Percentiles rank a stretch among this genome's conserved stretches.
These are phyloP conservation scores for Propithecus coquereli DNA, from an alignment of 2,113 vertebrate genomes.

Conservation along the genomic window DNA sequence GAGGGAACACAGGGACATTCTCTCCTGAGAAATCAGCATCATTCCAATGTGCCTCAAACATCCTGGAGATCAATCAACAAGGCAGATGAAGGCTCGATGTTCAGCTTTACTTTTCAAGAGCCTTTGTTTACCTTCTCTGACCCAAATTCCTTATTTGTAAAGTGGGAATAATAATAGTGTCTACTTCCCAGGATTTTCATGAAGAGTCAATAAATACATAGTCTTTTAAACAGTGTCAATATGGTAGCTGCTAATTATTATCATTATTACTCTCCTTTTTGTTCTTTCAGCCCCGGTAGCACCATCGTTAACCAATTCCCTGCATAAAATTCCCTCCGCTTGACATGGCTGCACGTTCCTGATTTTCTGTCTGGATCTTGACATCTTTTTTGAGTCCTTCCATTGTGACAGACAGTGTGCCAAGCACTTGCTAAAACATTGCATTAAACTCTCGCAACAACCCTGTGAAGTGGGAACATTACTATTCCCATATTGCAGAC, in stretches of 20 bases:
- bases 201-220: not conserved
- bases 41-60: not conserved
- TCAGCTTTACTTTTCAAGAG: not conserved
- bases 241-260: not conserved
- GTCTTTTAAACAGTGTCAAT: not conserved
- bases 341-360: not conserved
- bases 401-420: no score
- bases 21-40: not conserved
- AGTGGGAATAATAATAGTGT: not conserved
- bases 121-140: not conserved
- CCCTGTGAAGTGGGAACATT: not conserved
- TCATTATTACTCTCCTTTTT: not conserved
- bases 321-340: not conserved
- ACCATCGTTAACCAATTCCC: not conserved
- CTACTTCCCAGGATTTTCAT: not conserved
- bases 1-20: not conserved
- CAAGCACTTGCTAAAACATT: not conserved
- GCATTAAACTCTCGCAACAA: not conserved
- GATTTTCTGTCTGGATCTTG: not conserved
- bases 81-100: fast-evolving
- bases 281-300: not conserved
- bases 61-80: no score
- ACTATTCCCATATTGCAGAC: not conserved
- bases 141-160: not conserved
- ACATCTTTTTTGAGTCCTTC: not conserved